These are phyloP conservation scores for Vultur gryphus DNA, from an alignment of 2,797 vertebrate species.

Conservation along the genomic window DNA sequence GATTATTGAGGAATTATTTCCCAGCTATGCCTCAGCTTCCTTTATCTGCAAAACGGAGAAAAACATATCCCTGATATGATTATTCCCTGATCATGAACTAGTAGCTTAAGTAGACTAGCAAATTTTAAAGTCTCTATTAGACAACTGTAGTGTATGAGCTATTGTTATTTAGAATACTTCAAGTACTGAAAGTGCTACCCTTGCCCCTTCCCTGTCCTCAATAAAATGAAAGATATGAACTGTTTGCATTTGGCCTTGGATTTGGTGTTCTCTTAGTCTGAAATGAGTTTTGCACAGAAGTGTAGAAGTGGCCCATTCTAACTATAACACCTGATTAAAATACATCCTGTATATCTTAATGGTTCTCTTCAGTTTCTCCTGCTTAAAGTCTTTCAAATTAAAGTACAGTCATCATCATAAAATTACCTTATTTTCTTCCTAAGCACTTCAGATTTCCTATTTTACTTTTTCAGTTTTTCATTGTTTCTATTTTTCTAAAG, in stretches of 20 bases:
- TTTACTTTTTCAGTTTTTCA: not conserved
- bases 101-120: not conserved
- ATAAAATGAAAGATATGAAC: not conserved
- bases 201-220: not conserved
- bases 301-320: not conserved
- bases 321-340: not conserved
- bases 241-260: not conserved
- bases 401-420: not conserved
- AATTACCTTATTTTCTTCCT: not conserved
- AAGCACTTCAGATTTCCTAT: not conserved
- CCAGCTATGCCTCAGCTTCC: not conserved
- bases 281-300: not conserved
- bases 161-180: not conserved
- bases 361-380: not conserved
- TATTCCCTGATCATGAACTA: not conserved
- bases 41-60: not conserved
- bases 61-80: not conserved
- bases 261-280: not conserved
- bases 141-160: not conserved
- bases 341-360: not conserved
- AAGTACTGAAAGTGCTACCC: not conserved
- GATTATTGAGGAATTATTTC: not conserved
- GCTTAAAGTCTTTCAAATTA: not conserved
- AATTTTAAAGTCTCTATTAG: not conserved
- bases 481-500: not conserved